A percentile compares a stretch with the other conserved stretches of the same genome.
These are phyloP conservation scores for Aphidius colemani DNA, from an alignment of 2,888 invertebrate species.

Conservation along the genomic window DNA sequence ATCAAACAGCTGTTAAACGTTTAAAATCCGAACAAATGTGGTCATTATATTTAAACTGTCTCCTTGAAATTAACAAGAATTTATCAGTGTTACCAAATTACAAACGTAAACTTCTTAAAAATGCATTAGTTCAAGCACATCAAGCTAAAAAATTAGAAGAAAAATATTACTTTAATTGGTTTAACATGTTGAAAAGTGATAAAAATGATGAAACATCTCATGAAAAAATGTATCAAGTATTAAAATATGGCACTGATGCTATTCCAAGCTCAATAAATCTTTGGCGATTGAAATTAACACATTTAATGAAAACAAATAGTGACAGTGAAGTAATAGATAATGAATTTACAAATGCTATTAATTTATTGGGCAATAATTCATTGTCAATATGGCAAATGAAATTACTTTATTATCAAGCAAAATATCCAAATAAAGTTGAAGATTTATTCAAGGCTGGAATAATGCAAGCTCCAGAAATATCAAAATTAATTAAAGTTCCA, in stretches of 20 bases:
- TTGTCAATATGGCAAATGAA: conserved; percentile 61
- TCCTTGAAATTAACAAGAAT: conserved; percentile 64
- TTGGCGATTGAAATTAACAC: conserved; percentile 63
- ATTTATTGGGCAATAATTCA: conserved; percentile 55
- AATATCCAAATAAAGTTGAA: conserved; percentile 54
- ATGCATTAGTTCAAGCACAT: conserved; percentile 63
- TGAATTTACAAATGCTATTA: conserved; percentile 58
- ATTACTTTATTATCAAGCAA: conserved; percentile 53
- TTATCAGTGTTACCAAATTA: conserved; percentile 58
- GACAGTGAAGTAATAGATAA: conserved; percentile 56
- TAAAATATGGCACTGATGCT: conserved; percentile 60
- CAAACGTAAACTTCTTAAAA: conserved; percentile 62
- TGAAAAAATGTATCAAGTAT: conserved; percentile 50
- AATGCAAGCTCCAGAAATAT: conserved; percentile 62
- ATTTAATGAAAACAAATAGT: conserved; percentile 58
- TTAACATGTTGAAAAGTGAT: conserved; percentile 47
- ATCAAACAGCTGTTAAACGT: conserved; percentile 61
- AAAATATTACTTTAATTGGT: conserved; percentile 62
- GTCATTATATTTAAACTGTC: conserved; percentile 64
- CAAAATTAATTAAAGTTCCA: conserved; percentile 65
- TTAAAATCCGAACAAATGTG: conserved; percentile 64
- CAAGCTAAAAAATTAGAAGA: conserved; percentile 61
- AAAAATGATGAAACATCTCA: conserved; percentile 40
- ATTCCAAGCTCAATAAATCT: conserved; percentile 61
- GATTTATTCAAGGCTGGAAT: conserved; percentile 59